Evolutionary conservation across 2,113 vertebrate species (phyloP).

Genomic region (Myanophis thanlyinensis): DNA sequence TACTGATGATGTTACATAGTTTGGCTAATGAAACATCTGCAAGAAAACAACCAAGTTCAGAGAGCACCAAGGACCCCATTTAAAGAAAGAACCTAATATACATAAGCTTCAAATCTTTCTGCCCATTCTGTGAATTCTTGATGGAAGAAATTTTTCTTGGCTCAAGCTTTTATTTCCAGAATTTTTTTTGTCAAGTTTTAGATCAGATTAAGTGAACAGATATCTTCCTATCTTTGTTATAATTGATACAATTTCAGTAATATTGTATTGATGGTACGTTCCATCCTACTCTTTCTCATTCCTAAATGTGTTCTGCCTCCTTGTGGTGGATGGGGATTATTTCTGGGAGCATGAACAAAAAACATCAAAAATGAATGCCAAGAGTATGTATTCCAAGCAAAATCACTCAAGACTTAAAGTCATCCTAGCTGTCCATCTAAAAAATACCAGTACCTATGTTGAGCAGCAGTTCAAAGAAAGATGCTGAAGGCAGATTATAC

Average conservation of each 20-base stretch:
- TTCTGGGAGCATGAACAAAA: not conserved
- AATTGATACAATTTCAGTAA: not conserved
- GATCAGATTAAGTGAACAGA: not conserved
- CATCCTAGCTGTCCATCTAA: not conserved
- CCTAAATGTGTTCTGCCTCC: not conserved
- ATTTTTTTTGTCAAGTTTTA: not conserved
- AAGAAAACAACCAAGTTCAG: too few species aligned
- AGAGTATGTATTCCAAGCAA: not conserved
- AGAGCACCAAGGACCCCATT: not conserved
- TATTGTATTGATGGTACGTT: not conserved
- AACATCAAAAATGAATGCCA: not conserved
- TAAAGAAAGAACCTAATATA: too few species aligned
- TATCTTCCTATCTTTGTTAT: not conserved
- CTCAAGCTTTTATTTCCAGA: not conserved
- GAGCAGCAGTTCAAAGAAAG: not conserved
- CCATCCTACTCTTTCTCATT: not conserved
- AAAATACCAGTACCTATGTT: not conserved
- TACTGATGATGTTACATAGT: not conserved
- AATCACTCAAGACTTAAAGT: not conserved
- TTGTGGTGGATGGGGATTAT: not conserved
- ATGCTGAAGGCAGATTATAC: not conserved
- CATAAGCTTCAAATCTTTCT: not conserved
- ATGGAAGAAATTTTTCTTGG: not conserved
- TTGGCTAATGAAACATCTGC: too few species aligned
- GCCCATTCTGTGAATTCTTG: not conserved